Evolutionary conservation across 2,797 vertebrate species (phyloP).

Genomic region (Acipenser transmontanus): DNA sequence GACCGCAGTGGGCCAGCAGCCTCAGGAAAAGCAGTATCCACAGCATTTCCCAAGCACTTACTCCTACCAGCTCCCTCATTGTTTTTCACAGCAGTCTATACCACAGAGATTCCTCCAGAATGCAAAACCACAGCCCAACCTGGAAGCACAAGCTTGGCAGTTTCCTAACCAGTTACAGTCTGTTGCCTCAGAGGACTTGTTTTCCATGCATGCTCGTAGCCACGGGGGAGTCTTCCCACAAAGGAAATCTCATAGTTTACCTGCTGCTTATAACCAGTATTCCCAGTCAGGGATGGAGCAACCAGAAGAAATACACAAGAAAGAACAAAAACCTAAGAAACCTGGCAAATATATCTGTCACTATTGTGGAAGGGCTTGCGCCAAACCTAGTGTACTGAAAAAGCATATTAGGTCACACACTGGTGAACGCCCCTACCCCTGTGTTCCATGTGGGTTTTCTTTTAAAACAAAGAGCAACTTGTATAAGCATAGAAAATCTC

Average conservation of each 20-base stretch:
- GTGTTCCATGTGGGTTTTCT: constrained; percentile 92
- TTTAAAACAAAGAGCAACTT: constrained; percentile 99
- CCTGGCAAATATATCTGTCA: constrained; percentile 96
- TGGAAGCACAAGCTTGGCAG: constrained; percentile 86
- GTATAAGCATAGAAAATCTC: constrained; percentile 98
- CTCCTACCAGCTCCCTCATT: constrained; percentile 80
- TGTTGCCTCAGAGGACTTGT: constrained; percentile 83
- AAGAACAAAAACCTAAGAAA: constrained; percentile 95
- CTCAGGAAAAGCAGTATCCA: constrained; percentile 69
- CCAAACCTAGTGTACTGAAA: constrained; percentile 97
- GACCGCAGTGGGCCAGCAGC: constrained; percentile 61
- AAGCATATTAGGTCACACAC: constrained; percentile 98
- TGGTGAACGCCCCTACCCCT: constrained; percentile 92
- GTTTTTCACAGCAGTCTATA: constrained; percentile 84
- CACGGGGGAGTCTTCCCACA: constrained; percentile 77
- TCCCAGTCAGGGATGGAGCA: constrained; percentile 81
- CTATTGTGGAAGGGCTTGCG: constrained; percentile 92
- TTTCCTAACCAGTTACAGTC: constrained; percentile 79
- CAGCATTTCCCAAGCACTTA: constrained; percentile 74
- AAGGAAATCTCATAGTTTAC: constrained; percentile 86
- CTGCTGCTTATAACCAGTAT: constrained; percentile 82
- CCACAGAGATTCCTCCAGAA: constrained; percentile 80
- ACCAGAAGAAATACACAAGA: constrained; percentile 84
- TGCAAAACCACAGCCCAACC: constrained; percentile 82
- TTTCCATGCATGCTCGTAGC: constrained; percentile 75